Base-by-base conservation (phyloP, 2,113 vertebrate species). In the Amia ocellicauda region DNA sequence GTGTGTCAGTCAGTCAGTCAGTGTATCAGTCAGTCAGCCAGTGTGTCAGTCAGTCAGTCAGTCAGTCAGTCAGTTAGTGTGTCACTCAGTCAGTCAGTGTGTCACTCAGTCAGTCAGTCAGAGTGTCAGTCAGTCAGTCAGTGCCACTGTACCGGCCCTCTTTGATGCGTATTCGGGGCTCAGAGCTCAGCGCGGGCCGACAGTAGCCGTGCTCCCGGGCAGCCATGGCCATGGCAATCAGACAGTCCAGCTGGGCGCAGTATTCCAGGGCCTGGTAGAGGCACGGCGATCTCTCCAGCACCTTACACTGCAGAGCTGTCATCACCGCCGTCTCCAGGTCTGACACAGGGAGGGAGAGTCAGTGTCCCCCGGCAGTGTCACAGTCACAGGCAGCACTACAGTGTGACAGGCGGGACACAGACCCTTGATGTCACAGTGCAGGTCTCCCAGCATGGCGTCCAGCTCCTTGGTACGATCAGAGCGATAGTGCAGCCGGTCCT, bases 281-380 rank as follows among this genome's bases (percentile, higher is more conserved):
- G 26, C 90, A 89, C 16, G 81, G 52, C 3, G 91, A 92, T 62
- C 85, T 90, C 36, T 94, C 85, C 55, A 98, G 79, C 64, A 98
- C 82, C 66, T 84, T 82, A 16, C 80, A 83, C 78, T 98, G 95
- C 71, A 99, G 72, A 74, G 97, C 88, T 40, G 91, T 86, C 95
- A 98, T 96, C 53, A 98, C 80, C 31, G 93, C 82, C 0, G 83
- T 92, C 85, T 98, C 96, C 80, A 96, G 91, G 78, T 98, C 96
- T 92, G 72, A 70, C 16, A 68, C 50, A 71, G 31, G 7, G 49
- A 22, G 22, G 17, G 22, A n/a, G n/a, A n/a, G n/a, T n/a, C n/a
- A n/a, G n/a, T n/a, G n/a, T n/a, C n/a, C n/a, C n/a, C n/a, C n/a
- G n/a, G n/a, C n/a, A n/a, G n/a, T n/a, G n/a, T n/a, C 17, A 29